These are phyloP conservation scores for Verasper variegatus DNA, from an alignment of 2,113 vertebrate genomes.

Conservation along the genomic window DNA sequence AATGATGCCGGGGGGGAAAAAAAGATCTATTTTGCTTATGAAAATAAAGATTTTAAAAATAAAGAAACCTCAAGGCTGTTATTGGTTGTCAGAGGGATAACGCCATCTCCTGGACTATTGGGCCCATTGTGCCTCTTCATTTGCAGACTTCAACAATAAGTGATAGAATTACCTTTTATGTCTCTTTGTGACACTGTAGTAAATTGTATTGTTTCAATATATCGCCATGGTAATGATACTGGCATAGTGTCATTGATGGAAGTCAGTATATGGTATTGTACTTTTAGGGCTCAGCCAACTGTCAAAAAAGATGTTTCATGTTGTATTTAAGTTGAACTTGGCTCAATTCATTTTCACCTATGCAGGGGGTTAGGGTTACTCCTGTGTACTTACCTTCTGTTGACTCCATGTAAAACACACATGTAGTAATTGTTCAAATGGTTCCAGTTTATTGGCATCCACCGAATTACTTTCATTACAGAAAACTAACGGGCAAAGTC, in stretches of 20 bases:
- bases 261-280: too few relatives aligned
- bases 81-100: background rate
- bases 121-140: background rate
- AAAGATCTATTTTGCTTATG: background rate
- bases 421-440: conserved; percentile 48
- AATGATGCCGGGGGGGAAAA: background rate
- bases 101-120: background rate
- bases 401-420: conserved; percentile 12
- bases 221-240: too few relatives aligned
- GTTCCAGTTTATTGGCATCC: conserved; percentile 70
- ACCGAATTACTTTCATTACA: conserved; percentile 61
- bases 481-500: conserved; percentile 44
- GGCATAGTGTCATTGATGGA: too few relatives aligned
- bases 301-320: too few relatives aligned
- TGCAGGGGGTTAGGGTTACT: background rate
- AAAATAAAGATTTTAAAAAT: background rate
- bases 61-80: background rate
- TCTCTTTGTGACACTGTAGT: too few relatives aligned
- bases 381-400: background rate
- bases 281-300: too few relatives aligned
- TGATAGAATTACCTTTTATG: too few relatives aligned
- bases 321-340: too few relatives aligned
- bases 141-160: background rate
- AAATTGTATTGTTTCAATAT: too few relatives aligned
- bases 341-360: too few relatives aligned